Base-by-base conservation (phyloP, 2,113 vertebrate genomes). In the Garra rufa region DNA sequence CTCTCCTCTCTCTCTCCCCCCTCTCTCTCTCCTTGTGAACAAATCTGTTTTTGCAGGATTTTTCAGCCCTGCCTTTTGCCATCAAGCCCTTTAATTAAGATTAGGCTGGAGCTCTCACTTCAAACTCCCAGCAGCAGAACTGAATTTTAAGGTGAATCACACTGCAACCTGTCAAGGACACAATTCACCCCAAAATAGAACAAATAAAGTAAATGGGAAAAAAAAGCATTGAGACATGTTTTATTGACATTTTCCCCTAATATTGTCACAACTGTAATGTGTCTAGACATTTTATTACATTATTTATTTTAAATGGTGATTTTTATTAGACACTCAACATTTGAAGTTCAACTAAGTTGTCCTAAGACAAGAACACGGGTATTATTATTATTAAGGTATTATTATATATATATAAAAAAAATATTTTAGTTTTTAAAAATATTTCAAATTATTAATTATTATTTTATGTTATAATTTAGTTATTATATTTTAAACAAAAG, bases 51-150 rank as follows among this genome's bases (percentile, higher is more conserved):
- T 69, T 48, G 30, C 67, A 26, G 81, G 21, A 82, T 84, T 89
- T 85, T 82, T 83, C 83, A 69, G 83, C 69, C 61, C 67, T n/a
- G 81, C 46, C 41, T 76, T 83, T 83, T 83, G 83, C 46, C 69
- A 63, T 67, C 41, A 70, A 65, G 76, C 26, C 28, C 76, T 84
- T 69, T 74, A 84, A 84, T 84, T 87, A 87, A 78, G 76, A 81
- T 83, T 74, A 80, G 41, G 34, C 30, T 57, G 9, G 38, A 41
- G 76, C 34, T 50, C 50, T 70, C 55, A 41, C 9, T 63, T 15
- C 9, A 59, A 77, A 30, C 46, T 59, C 75, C 28, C 50, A 59
- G 52, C 52, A 34, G 34, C 52, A 77, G 50, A 57, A 30, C 19
- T 57, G 30, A 75, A 50, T 50, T 75, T 75, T 75, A 48, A 75